Evolutionary conservation across 2,113 vertebrate genomes (phyloP).

Genomic region (Puntigrus tetrazona): DNA sequence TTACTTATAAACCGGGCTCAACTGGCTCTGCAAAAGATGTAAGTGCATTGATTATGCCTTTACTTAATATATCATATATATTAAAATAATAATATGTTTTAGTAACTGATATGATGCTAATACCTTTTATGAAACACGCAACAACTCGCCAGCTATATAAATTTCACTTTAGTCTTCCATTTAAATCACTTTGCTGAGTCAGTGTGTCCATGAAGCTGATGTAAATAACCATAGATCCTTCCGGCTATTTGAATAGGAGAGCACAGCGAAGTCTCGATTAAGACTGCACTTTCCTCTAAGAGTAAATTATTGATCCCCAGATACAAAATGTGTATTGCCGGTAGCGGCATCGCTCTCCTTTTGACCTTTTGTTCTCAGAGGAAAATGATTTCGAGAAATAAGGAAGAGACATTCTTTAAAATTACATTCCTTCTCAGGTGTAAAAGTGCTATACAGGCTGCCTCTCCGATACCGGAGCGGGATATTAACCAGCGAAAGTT

Average conservation of each 20-base stretch:
- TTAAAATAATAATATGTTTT: too few relatives aligned
- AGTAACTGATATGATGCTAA: not conserved
- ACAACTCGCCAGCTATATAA: not conserved
- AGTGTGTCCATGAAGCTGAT: not conserved
- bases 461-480: constrained; percentile 5
- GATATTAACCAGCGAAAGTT: constrained; percentile 48
- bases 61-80: too few relatives aligned
- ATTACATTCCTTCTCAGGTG: constrained; percentile 37
- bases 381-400: constrained; percentile 28
- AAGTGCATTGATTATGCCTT: too few relatives aligned
- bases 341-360: constrained; percentile 29
- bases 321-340: constrained; percentile 25
- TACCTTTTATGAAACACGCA: not conserved
- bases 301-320: constrained; percentile 44
- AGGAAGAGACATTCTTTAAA: constrained; percentile 14
- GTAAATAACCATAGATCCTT: constrained; percentile 32
- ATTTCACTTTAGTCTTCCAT: not conserved
- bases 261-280: constrained; percentile 31
- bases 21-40: too few relatives aligned
- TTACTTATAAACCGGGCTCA: too few relatives aligned
- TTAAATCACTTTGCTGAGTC: constrained; percentile 21
- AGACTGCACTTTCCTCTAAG: constrained; percentile 22
- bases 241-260: constrained; percentile 12
- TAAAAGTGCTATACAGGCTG: constrained; percentile 14
- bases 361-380: constrained; percentile 47